Percentiles rank a stretch among this genome's conserved stretches.
Conservation (phyloP, 2,113 vertebrate genomes). For the Lonchura striata region DNA sequence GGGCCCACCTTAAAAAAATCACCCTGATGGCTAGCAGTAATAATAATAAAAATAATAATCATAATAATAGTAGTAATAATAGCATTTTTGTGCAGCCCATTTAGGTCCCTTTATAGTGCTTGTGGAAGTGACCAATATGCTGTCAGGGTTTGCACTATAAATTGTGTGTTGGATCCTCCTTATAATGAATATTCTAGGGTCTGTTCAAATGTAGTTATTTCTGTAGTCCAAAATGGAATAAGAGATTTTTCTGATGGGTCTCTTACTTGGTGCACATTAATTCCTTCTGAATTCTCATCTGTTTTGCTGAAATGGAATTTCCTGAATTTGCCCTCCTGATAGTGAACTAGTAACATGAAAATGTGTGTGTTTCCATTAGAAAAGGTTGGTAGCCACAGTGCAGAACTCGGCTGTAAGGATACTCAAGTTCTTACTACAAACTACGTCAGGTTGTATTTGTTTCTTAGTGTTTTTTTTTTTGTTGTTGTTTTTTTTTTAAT, state of each 20-base stretch:
- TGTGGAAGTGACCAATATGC: neutral
- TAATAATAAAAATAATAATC: neutral
- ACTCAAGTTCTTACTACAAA: neutral
- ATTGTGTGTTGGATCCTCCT: neutral
- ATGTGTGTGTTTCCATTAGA: neutral
- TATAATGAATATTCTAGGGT: neutral
- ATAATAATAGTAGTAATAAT: neutral
- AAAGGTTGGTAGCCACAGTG: neutral
- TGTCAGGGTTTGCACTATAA: neutral
- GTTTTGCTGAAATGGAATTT: neutral
- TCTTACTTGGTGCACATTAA: neutral
- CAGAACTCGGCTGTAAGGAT: neutral
- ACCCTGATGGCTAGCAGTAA: neutral
- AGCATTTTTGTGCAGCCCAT: neutral
- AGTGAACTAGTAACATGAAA: neutral
- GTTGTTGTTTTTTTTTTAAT: too few relatives aligned
- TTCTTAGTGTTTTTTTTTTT: neutral
- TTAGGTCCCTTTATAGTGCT: neutral
- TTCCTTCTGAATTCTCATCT: slow-evolving; percentile 10
- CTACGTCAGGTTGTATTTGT: neutral
- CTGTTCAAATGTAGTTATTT: neutral
- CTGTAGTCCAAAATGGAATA: neutral
- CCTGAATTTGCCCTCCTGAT: neutral
- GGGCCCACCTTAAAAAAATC: neutral
- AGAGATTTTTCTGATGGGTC: neutral